Percentiles rank a stretch among this genome's conserved stretches.
phyloP scores from a whole-genome alignment of 2,888 invertebrate genomes.

The Microctonus hyperodae region DNA sequence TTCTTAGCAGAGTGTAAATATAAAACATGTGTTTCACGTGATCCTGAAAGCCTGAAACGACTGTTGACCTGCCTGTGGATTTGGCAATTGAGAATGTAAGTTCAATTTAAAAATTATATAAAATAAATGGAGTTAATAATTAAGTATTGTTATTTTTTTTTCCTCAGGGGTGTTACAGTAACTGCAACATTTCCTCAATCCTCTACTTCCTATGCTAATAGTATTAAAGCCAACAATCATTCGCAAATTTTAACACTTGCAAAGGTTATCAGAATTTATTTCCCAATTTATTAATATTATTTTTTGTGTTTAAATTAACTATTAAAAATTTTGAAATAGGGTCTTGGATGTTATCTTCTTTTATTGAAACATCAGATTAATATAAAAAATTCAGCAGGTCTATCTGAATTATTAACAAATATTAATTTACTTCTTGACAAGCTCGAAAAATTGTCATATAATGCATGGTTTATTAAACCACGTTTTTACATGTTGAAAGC shows the following conservation, averaged over 20 bases:
- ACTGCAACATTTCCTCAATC: slow-evolving; percentile 1
- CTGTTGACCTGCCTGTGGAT: slow-evolving; percentile 41
- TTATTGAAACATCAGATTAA: slow-evolving; percentile 44
- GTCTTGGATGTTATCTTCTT: slow-evolving; percentile 45
- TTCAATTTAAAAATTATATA: background rate
- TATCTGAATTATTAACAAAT: slow-evolving; percentile 33
- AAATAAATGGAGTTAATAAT: background rate
- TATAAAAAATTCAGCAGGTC: slow-evolving; percentile 39
- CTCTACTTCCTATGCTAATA: slow-evolving; percentile 14
- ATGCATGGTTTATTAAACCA: slow-evolving; percentile 41
- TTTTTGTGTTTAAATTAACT: background rate
- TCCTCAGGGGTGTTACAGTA: slow-evolving; percentile 36
- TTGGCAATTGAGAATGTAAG: slow-evolving; percentile 50
- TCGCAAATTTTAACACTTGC: slow-evolving; percentile 36
- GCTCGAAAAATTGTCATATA: slow-evolving; percentile 21
- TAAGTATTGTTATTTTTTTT: background rate
- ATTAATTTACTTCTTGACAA: slow-evolving; percentile 31
- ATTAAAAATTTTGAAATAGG: slow-evolving; percentile 35
- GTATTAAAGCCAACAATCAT: slow-evolving; percentile 29
- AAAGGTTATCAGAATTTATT: slow-evolving; percentile 35
- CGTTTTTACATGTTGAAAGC: slow-evolving; percentile 42
- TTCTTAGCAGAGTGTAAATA: slow-evolving; percentile 22
- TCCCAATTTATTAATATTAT: background rate
- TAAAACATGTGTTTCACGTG: slow-evolving; percentile 39
- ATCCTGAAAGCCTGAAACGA: slow-evolving; percentile 41